A percentile compares a stretch with the other conserved stretches of the same genome.
phyloP scores from a whole-genome alignment of 2,113 vertebrate species.

The Lamprologus callipterus region DNA sequence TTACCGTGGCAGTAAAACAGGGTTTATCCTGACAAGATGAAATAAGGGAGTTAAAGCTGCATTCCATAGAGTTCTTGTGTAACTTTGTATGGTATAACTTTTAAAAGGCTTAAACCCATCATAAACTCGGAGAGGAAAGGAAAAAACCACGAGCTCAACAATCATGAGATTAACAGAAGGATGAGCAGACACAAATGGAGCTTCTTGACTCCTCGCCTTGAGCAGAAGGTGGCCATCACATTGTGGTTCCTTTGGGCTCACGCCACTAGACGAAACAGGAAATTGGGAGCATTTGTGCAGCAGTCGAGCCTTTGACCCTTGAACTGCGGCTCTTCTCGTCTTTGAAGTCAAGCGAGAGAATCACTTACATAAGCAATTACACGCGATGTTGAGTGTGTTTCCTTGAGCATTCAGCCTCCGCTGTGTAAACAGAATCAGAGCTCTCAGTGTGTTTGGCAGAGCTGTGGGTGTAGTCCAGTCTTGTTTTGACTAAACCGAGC shows the following conservation, averaged over 20 bases:
- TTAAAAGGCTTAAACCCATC: neutral
- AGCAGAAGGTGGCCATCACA: conserved; percentile 2
- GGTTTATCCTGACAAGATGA: conserved; percentile 42
- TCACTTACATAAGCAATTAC: conserved; percentile 61
- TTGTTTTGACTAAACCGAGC: conserved; percentile 34
- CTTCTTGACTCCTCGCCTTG: conserved; percentile 4
- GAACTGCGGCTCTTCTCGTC: conserved; percentile 44
- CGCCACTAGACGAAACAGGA: conserved; percentile 66
- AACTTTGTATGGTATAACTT: neutral
- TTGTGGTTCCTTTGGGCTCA: conserved; percentile 29
- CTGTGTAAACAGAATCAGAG: conserved; percentile 60
- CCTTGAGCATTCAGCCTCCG: conserved; percentile 43
- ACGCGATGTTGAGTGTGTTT: conserved; percentile 52
- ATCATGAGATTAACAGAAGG: neutral
- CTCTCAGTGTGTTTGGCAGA: conserved; percentile 30
- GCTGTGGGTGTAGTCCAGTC: conserved; percentile 33
- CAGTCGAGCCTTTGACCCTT: conserved; percentile 63
- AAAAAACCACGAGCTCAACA: neutral
- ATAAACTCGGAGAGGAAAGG: neutral
- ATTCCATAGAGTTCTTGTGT: conserved; percentile 1
- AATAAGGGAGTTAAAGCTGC: conserved; percentile 18
- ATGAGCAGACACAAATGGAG: neutral
- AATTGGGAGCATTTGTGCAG: conserved; percentile 59
- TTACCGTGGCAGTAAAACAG: conserved; percentile 32
- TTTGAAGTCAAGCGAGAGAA: conserved; percentile 67